phyloP scores from a whole-genome alignment of 2,113 vertebrate genomes.

The Crypturellus undulatus region DNA sequence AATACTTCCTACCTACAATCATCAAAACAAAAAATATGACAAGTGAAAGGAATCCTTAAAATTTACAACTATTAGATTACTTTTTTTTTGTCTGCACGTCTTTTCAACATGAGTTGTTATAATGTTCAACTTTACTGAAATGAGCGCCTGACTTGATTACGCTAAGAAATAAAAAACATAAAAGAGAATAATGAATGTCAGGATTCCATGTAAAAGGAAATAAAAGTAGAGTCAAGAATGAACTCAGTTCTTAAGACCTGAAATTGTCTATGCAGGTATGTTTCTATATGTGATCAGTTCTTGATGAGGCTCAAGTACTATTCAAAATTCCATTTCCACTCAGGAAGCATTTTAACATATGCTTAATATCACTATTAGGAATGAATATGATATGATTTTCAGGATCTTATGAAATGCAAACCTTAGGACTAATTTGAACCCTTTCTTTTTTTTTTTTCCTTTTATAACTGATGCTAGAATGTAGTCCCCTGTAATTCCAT shows the following conservation, averaged over 20 bases:
- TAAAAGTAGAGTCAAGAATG: neutral
- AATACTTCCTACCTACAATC: neutral
- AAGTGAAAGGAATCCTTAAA: accelerated
- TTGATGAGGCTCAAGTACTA: neutral
- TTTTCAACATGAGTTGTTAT: neutral
- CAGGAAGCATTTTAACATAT: neutral
- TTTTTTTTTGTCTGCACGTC: neutral
- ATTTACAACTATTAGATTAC: neutral
- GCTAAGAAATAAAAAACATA: neutral
- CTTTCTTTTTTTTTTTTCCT: neutral
- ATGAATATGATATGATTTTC: constrained; percentile 5
- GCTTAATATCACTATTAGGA: neutral
- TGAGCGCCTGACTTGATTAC: neutral
- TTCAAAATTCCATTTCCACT: neutral
- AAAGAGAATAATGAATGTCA: neutral
- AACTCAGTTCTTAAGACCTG: neutral
- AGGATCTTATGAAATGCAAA: constrained; percentile 27
- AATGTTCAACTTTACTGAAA: neutral
- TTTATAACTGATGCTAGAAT: neutral
- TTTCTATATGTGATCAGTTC: neutral
- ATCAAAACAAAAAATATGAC: neutral
- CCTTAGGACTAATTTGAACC: neutral
- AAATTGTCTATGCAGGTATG: neutral
- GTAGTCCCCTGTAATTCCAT: neutral
- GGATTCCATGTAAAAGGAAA: neutral